A percentile compares a stretch with the other conserved stretches of the same genome.
phyloP scores from a whole-genome alignment of 2,797 vertebrate species.

The Calcarius lapponicus region DNA sequence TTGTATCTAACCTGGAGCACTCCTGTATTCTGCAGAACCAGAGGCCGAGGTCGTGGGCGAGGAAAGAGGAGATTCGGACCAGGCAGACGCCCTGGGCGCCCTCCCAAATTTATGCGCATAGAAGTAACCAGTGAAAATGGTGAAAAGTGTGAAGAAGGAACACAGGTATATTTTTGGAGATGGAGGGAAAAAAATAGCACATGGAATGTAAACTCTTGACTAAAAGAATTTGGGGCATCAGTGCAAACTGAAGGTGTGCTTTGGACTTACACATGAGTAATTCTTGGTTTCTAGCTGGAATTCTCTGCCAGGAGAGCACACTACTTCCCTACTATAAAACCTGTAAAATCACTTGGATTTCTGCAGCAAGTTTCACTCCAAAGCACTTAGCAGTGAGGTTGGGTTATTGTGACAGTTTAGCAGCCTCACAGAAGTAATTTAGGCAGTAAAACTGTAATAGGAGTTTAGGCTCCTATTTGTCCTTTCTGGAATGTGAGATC shows the following conservation, averaged over 20 bases:
- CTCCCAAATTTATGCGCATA: slow-evolving; percentile 92
- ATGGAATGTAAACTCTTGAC: not conserved
- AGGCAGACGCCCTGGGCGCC: slow-evolving; percentile 88
- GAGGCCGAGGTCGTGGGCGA: slow-evolving; percentile 89
- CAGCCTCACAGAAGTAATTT: not conserved
- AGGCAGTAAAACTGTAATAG: slow-evolving; percentile 32
- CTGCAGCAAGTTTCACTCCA: not conserved
- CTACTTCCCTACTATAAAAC: not conserved
- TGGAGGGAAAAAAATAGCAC: not conserved
- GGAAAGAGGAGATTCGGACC: slow-evolving; percentile 91
- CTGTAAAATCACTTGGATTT: not conserved
- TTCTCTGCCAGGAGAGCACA: not conserved
- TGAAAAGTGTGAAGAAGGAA: slow-evolving; percentile 83
- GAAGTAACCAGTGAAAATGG: slow-evolving; percentile 82
- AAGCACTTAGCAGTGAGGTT: not conserved
- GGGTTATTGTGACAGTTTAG: not conserved
- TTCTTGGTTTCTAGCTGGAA: not conserved
- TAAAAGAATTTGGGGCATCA: not conserved
- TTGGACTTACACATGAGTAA: not conserved
- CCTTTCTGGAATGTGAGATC: slow-evolving; percentile 23
- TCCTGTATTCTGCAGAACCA: slow-evolving; percentile 80
- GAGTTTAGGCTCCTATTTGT: not conserved
- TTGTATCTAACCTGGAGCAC: not conserved
- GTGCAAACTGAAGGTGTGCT: not conserved
- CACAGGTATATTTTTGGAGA: slow-evolving; percentile 76